phyloP scores from a whole-genome alignment of 2,797 vertebrate genomes.

The Pseudochirops cupreus region DNA sequence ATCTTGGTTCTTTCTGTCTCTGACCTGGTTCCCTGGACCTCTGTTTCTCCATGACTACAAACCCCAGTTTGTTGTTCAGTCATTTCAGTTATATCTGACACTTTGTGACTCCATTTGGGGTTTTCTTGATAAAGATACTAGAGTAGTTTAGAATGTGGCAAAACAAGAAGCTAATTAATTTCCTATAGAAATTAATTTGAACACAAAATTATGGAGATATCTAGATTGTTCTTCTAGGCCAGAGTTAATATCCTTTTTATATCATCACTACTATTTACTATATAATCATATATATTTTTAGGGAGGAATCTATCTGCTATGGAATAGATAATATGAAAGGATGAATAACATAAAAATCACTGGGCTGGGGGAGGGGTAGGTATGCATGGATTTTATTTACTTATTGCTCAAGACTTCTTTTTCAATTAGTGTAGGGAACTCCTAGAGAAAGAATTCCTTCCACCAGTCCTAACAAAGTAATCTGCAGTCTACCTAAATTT shows the following conservation, averaged over 20 bases:
- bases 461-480: background rate
- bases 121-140: background rate
- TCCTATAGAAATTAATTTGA: constrained; percentile 29
- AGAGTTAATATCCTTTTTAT: background rate
- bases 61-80: background rate
- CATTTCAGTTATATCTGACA: background rate
- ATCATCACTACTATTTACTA: constrained; percentile 13
- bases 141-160: background rate
- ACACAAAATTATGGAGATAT: constrained; percentile 1
- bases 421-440: background rate
- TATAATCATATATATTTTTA: constrained; percentile 2
- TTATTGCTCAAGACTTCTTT: background rate
- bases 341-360: constrained; percentile 34
- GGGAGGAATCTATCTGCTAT: constrained; percentile 10
- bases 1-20: background rate
- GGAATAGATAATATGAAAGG: constrained; percentile 8
- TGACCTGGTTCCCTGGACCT: background rate
- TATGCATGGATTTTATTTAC: background rate
- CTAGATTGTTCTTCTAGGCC: constrained; percentile 12
- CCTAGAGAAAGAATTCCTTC: background rate
- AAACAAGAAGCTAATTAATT: background rate
- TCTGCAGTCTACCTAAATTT: background rate
- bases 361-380: background rate
- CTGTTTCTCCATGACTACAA: background rate
- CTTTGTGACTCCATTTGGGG: no score